A percentile compares a stretch with the other conserved stretches of the same genome.
Evolutionary conservation across 2,113 vertebrate genomes (phyloP).

Genomic region (Lepisosteus oculatus): DNA sequence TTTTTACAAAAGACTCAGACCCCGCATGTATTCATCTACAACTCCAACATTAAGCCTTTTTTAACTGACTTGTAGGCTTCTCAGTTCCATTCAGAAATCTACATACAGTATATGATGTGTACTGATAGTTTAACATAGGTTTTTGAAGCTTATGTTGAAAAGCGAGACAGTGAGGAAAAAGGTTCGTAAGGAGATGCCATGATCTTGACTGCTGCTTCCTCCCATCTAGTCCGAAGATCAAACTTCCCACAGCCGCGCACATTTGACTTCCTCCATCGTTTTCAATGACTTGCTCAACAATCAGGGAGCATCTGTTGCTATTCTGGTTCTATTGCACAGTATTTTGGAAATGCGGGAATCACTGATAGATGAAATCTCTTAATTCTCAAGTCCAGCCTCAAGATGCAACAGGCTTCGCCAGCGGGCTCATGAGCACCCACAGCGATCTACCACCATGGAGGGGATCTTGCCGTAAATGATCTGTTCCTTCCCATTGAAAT

Average conservation of each 20-base stretch:
- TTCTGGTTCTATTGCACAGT: slow-evolving; percentile 66
- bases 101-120: slow-evolving; percentile 35
- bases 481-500: slow-evolving; percentile 95
- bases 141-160: slow-evolving; percentile 33
- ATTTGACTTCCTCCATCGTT: slow-evolving; percentile 20
- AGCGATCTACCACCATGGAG: slow-evolving; percentile 97
- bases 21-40: slow-evolving; percentile 22
- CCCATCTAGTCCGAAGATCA: slow-evolving; percentile 29
- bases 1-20: neutral
- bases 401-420: neutral
- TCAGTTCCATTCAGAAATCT: slow-evolving; percentile 55
- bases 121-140: slow-evolving; percentile 37
- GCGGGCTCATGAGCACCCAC: slow-evolving; percentile 87
- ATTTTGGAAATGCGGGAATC: slow-evolving; percentile 56
- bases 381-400: slow-evolving; percentile 43
- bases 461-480: slow-evolving; percentile 98
- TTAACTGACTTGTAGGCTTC: slow-evolving; percentile 52
- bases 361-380: slow-evolving; percentile 50
- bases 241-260: neutral
- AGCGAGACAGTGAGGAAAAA: slow-evolving; percentile 1
- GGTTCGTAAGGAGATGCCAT: slow-evolving; percentile 2
- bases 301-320: slow-evolving; percentile 34
- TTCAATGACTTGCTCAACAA: neutral
- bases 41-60: slow-evolving; percentile 37
- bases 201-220: neutral